Conservation (phyloP, 2,888 invertebrate species). For the Dascillus cervinus region DNA sequence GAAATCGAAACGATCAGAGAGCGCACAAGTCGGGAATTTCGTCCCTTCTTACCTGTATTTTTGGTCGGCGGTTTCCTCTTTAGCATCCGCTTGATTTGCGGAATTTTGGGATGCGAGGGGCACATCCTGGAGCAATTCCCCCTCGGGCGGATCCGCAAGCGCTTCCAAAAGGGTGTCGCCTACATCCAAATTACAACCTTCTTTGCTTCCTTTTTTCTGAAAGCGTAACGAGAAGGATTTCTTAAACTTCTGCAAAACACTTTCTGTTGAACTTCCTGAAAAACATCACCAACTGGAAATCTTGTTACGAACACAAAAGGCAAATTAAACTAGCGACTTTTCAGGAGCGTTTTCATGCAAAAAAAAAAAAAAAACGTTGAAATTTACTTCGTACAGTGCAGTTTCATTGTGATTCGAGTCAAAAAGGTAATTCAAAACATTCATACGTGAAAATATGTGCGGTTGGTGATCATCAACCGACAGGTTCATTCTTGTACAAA, state of each 20-base stretch:
- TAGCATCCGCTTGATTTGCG: conserved; percentile 17
- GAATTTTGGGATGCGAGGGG: conserved; percentile 23
- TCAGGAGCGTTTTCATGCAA: too few relatives aligned
- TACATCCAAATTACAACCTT: conserved; percentile 37
- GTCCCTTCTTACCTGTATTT: conserved; percentile 39
- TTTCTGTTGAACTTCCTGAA: conserved; percentile 39
- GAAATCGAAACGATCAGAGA: conserved; percentile 5
- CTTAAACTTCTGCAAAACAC: conserved; percentile 62
- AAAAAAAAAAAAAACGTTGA: too few relatives aligned
- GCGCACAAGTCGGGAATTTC: conserved; percentile 4
- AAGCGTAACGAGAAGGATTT: conserved; percentile 60
- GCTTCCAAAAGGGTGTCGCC: conserved; percentile 37
- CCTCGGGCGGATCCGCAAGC: conserved; percentile 34
- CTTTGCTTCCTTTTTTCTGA: conserved; percentile 48
- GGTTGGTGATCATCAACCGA: too few relatives aligned
- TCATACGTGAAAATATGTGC: too few relatives aligned
- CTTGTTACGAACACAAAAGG: not conserved
- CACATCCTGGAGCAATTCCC: conserved; percentile 35
- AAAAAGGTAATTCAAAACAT: too few relatives aligned
- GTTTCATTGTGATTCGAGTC: too few relatives aligned
- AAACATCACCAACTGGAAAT: not conserved
- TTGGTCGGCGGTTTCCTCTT: conserved; percentile 34
- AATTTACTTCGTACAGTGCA: too few relatives aligned
- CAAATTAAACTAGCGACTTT: too few relatives aligned
- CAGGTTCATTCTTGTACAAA: too few relatives aligned